Percentiles rank a stretch among this genome's conserved stretches.
phyloP scores from a whole-genome alignment of 2,797 vertebrate genomes.

The Rousettus madagascariensis region DNA sequence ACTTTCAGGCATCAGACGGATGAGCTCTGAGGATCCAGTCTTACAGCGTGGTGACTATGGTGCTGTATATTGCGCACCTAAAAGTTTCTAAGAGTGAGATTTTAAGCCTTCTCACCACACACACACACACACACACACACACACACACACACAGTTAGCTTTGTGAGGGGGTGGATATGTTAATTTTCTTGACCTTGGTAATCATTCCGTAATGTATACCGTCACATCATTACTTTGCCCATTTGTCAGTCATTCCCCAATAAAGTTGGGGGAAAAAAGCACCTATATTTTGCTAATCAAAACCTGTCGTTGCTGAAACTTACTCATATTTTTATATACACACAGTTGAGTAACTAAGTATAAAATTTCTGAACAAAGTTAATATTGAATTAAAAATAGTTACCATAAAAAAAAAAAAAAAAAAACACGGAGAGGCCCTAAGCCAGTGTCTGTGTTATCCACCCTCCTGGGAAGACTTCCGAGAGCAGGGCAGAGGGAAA shows the following conservation, averaged over 20 bases:
- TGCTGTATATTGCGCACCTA: not conserved
- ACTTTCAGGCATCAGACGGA: not conserved
- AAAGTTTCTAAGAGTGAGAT: not conserved
- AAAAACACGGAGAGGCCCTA: not conserved
- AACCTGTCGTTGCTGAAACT: not conserved
- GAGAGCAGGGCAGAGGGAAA: not conserved
- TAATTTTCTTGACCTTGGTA: not conserved
- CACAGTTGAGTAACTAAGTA: not conserved
- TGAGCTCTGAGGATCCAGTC: not conserved
- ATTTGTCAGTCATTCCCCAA: not conserved
- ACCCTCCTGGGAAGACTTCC: not conserved
- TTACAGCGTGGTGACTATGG: not conserved
- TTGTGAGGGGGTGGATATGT: not conserved
- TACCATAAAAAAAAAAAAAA: not conserved
- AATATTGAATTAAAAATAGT: not conserved
- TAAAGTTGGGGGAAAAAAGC: not conserved
- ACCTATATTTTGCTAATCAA: not conserved
- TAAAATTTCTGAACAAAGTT: not conserved
- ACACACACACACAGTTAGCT: not conserved
- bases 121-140: not conserved
- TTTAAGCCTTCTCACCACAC: not conserved
- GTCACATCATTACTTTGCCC: not conserved
- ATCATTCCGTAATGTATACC: not conserved
- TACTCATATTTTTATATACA: not conserved
- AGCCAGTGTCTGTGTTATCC: not conserved